Conservation (phyloP, 2,113 vertebrate genomes). For the Calidris pugnax region DNA sequence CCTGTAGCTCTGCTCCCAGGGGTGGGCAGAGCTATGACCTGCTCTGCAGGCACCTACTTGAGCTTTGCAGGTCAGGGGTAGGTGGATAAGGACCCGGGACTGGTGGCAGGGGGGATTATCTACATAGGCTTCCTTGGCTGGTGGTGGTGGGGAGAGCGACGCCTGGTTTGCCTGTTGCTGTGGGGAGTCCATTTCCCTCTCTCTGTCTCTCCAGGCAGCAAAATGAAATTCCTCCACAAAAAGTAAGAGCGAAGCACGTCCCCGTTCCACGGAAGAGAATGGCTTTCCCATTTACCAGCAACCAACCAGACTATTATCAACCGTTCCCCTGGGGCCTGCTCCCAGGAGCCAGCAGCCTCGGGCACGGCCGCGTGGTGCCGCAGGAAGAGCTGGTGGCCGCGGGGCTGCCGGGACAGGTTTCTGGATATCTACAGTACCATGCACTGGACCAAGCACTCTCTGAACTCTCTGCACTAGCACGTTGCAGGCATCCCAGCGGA, state of each 20-base stretch:
- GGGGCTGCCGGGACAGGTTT: background rate
- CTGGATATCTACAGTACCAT: slow-evolving; percentile 38
- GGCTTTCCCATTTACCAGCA: background rate
- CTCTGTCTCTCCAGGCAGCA: slow-evolving; percentile 71
- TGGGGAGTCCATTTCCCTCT: background rate
- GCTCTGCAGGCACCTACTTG: background rate
- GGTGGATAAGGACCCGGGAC: background rate
- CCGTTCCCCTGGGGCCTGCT: background rate
- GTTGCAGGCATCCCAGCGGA: background rate
- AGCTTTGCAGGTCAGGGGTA: background rate
- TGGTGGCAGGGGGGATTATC: background rate
- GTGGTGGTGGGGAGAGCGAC: background rate
- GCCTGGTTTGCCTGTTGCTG: background rate
- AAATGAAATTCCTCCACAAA: slow-evolving; percentile 85
- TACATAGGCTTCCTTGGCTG: background rate
- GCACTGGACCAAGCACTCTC: slow-evolving; percentile 57
- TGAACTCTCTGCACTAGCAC: slow-evolving; percentile 48
- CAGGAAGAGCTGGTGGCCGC: background rate
- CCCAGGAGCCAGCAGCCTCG: background rate
- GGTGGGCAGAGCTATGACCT: background rate
- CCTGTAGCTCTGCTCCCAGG: background rate
- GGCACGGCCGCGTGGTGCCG: background rate
- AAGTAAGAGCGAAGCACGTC: slow-evolving; percentile 59
- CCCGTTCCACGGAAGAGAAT: background rate
- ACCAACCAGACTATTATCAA: background rate